Evolutionary conservation across 2,888 invertebrate species (phyloP).

Genomic region (Lepetodrilus schrolli): DNA sequence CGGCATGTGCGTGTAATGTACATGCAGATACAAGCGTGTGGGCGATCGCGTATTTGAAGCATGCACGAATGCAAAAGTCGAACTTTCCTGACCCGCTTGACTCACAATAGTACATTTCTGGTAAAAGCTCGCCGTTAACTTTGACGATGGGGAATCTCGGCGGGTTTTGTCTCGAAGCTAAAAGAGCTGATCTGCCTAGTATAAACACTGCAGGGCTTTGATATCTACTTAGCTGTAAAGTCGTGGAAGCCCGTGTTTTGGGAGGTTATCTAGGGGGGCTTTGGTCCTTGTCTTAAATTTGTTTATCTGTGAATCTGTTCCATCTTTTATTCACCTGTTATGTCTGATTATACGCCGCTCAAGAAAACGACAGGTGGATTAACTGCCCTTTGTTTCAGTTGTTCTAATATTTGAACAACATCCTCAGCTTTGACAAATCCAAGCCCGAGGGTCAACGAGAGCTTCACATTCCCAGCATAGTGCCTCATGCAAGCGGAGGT

Average conservation of each 20-base stretch:
- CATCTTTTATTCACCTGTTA: constrained; percentile 33
- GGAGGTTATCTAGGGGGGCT: background rate
- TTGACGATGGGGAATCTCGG: background rate
- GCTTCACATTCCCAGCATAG: background rate
- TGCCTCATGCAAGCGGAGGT: background rate
- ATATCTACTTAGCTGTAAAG: constrained; percentile 28
- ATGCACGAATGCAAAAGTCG: no score
- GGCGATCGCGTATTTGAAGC: no score
- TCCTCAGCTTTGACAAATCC: constrained; percentile 23
- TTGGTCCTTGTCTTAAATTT: constrained; percentile 17
- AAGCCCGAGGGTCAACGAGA: background rate
- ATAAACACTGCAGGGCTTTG: constrained; percentile 25
- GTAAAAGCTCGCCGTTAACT: no score
- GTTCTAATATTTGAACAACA: constrained; percentile 31
- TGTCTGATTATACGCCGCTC: constrained; percentile 29
- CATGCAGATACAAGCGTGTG: no score
- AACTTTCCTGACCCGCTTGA: no score
- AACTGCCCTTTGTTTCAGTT: constrained; percentile 32
- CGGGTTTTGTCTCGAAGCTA: background rate
- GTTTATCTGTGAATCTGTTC: constrained; percentile 22
- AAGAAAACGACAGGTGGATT: constrained; percentile 30
- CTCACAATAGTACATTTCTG: no score
- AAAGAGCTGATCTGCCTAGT: background rate
- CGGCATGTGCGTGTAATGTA: no score
- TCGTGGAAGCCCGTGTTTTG: constrained; percentile 11